Conservation (phyloP, 2,797 vertebrate species). For the Molossus alvarezi region DNA sequence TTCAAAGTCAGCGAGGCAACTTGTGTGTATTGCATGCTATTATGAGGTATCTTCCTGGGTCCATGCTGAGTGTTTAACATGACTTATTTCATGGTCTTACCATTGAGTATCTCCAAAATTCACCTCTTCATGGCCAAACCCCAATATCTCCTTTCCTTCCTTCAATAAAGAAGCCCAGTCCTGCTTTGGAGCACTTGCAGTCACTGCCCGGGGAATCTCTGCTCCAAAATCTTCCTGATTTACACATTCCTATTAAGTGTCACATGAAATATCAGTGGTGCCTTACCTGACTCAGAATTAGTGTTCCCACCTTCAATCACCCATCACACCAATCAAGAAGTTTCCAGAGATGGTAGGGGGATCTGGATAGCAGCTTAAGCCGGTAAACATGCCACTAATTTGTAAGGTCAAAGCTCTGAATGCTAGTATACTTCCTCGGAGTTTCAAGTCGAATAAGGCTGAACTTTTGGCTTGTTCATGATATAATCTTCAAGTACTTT, state of each 20-base stretch:
- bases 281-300: neutral
- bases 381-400: neutral
- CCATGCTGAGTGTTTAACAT: neutral
- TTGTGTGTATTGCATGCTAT: neutral
- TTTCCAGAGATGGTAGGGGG: neutral
- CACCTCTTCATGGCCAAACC: neutral
- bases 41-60: neutral
- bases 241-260: neutral
- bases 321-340: constrained; percentile 7
- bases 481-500: neutral
- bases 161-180: neutral
- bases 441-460: neutral
- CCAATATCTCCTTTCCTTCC: neutral
- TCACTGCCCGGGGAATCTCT: neutral
- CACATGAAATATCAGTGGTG: neutral
- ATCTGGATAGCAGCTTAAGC: neutral
- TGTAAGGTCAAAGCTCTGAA: neutral
- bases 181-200: neutral
- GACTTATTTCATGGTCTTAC: neutral
- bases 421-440: neutral
- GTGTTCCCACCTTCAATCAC: neutral
- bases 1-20: neutral
- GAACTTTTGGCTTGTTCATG: neutral
- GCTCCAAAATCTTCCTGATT: neutral
- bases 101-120: neutral